Evolutionary conservation across 2,113 vertebrate genomes (phyloP), one percentile per base, ranked within the genome.

Genomic region (Hyperopisus bebe): DNA sequence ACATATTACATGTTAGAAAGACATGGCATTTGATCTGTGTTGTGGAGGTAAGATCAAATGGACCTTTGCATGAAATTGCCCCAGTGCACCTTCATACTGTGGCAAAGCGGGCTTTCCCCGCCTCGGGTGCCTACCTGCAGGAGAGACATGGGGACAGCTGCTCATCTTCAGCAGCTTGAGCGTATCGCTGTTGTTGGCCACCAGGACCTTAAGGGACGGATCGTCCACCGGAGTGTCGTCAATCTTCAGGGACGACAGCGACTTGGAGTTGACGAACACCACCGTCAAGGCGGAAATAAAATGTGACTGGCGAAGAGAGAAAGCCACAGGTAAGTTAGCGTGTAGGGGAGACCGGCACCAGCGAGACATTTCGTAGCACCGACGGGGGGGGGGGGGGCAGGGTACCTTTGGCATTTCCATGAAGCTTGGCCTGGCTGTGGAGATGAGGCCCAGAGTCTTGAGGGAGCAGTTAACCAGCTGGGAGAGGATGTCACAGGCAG

Each of bases 251-350:
- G 98, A 99, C 7, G 98, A 99, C 89, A 99, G 94, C 1, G 98
- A 99, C 91, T 99, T 99, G 92, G 98, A 99, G 96, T 99, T 99
- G 93, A 99, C 98, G 70, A 99, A 99, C 91, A 99, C 98, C 93
- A 99, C 98, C 0, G 98, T 99, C 94, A 99, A 94, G 35, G 98
- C 98, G 39, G 98, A 99, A 95, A 99, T 98, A 91, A 97, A 97
- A 88, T 97, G 96, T 92, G 97, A 97, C 97, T 97, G 94, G 53
- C 87, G 91, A 90, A 89, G 47, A 91, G 17, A 42, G n/a, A 31
- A 21, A 87, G 19, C 46, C 21, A 9, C 9, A 24, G 50, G 35
- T 66, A 27, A 66, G 17, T 46, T 47, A 48, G 13, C 3, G 2
- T 27, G 51, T 47, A 31, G 24, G 42, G 47, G 17, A 74, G n/a